Percentiles rank a stretch among this genome's conserved stretches.
Conservation (phyloP, 2,113 vertebrate genomes). For the Zapornia atra region DNA sequence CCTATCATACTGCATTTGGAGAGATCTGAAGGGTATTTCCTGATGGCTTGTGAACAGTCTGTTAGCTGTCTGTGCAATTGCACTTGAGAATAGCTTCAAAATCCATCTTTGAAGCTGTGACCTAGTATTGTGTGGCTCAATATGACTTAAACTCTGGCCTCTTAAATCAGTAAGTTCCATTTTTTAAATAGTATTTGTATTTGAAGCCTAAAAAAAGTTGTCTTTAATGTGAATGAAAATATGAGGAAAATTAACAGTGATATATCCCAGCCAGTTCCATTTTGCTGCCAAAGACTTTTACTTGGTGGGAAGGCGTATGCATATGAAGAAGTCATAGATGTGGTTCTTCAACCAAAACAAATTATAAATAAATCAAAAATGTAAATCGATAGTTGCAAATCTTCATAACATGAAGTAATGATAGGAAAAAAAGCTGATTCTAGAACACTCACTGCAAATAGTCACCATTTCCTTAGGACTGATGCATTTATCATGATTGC, state of each 20-base stretch:
- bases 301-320: background rate
- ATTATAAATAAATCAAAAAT: background rate
- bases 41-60: background rate
- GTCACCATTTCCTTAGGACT: background rate
- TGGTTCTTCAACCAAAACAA: background rate
- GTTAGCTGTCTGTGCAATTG: background rate
- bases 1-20: background rate
- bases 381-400: background rate
- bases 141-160: background rate
- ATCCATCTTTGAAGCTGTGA: background rate
- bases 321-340: background rate
- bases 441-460: background rate
- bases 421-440: background rate
- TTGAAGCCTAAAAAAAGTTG: background rate
- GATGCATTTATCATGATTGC: background rate
- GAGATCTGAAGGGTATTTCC: background rate
- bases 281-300: background rate
- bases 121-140: background rate
- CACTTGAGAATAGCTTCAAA: slow-evolving; percentile 12
- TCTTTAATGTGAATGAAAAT: background rate
- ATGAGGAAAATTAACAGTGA: background rate
- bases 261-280: background rate
- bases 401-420: background rate
- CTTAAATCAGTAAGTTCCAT: background rate
- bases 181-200: background rate